Conservation (phyloP, 2,888 invertebrate species). For the Cacoxenus indagator region DNA sequence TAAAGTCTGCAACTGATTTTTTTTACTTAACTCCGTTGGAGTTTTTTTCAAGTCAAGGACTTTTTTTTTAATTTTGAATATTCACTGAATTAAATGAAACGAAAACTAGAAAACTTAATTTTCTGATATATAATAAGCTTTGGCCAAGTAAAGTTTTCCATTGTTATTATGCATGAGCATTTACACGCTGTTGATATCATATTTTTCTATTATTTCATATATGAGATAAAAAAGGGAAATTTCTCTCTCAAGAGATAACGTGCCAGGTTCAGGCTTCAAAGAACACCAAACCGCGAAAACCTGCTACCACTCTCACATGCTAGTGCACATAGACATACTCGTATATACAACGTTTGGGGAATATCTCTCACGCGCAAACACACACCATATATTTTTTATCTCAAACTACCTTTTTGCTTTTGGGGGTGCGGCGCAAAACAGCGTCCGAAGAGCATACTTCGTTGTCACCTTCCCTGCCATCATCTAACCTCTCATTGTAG, state of each 20-base stretch:
- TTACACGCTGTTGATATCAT: constrained; percentile 63
- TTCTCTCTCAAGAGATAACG: constrained; percentile 18
- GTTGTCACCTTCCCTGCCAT: not conserved
- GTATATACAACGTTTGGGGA: not conserved
- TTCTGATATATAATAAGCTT: too few species aligned
- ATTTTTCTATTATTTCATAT: constrained; percentile 58
- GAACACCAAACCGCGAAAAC: constrained; percentile 1
- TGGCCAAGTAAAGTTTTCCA: too few species aligned
- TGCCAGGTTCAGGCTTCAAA: not conserved
- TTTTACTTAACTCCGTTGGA: too few species aligned
- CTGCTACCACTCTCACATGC: not conserved
- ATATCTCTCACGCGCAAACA: constrained; percentile 30
- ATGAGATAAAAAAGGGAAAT: not conserved
- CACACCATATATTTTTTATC: constrained; percentile 52
- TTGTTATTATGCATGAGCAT: constrained; percentile 24
- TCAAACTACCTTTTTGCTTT: constrained; percentile 46
- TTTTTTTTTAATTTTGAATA: too few species aligned
- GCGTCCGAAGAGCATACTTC: not conserved
- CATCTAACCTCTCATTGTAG: too few species aligned
- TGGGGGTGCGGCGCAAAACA: constrained; percentile 50
- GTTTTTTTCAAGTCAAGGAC: too few species aligned
- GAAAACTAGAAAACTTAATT: too few species aligned
- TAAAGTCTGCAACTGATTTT: too few species aligned
- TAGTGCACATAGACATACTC: constrained; percentile 2
- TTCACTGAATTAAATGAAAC: too few species aligned